Evolutionary conservation across 2,113 vertebrate genomes (phyloP), one percentile per base, ranked within the genome.

Genomic region (Oncorhynchus clarkii): DNA sequence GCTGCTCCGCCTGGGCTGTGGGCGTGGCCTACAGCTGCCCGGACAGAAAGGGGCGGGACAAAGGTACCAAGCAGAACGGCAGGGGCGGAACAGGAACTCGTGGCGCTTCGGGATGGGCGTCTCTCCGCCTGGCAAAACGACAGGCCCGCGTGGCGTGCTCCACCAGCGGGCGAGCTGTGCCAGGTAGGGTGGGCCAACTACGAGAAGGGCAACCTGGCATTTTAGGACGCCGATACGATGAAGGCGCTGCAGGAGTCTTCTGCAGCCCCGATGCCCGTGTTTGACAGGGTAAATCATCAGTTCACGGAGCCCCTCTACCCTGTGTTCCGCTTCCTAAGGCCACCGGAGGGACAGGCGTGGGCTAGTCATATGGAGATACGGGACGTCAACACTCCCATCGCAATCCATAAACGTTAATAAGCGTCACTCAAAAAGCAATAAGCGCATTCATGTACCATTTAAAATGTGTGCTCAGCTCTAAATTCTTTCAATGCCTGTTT

Each of bases 41-140:
- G 64, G 76, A 85, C 69, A 86, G 92, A 72, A 94, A 91, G 76
- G 92, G 93, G 16, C 68, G 71, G 18, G 89, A 92, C 73, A 92
- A 92, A 77, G 85, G 77, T 0, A 39, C 89, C 68, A 93, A 92
- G 74, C 86, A 94, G 72, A n/a, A n/a, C n/a, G n/a, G n/a, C n/a
- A n/a, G 93, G 93, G 93, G 2, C 88, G 91, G 0, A 94, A 94
- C 85, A 82, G 90, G 59, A 88, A 89, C 79, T 94, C 92, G 0
- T 94, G 93, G 93, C 91, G 93, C 85, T 91, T 1, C 81, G 85
- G 0, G 80, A 87, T 4, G 5, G 78, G 12, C 83, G 71, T 0
- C 85, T 94, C 1, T 80, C 79, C 0, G 90, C 90, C 0, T 93
- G 92, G 93, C 93, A 94, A 77, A 93, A 93, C 1, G 82, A 93